These are phyloP conservation scores for Notothenia coriiceps DNA, from an alignment of 2,113 vertebrate genomes.

Conservation along the genomic window DNA sequence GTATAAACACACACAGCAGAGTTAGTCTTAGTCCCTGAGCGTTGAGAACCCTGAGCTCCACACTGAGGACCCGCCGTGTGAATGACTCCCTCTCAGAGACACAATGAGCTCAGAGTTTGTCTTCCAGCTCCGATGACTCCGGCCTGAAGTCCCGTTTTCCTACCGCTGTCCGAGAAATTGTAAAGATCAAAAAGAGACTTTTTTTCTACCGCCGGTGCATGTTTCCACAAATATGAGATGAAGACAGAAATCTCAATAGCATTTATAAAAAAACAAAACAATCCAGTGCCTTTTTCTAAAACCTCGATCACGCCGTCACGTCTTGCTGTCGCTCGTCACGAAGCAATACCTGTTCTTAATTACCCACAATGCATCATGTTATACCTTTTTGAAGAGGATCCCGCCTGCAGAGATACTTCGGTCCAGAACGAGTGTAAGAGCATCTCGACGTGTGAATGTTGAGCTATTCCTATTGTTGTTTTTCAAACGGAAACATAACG, in stretches of 20 bases:
- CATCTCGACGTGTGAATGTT: too few relatives aligned
- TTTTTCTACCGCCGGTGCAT: slow-evolving; percentile 4
- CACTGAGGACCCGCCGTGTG: neutral
- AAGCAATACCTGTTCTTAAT: neutral
- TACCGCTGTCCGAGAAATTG: slow-evolving; percentile 20
- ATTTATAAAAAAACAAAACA: neutral
- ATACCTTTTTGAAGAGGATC: neutral
- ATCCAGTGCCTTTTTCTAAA: slow-evolving; percentile 19
- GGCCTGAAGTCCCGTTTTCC: neutral
- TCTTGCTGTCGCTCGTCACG: slow-evolving; percentile 1
- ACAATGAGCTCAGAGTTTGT: neutral
- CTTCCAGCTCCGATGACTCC: neutral
- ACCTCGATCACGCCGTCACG: neutral
- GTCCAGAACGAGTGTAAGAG: too few relatives aligned
- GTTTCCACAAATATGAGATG: neutral
- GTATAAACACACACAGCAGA: neutral
- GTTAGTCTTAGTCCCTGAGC: neutral
- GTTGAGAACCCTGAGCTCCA: neutral
- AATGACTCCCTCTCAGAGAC: neutral
- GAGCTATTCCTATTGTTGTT: neutral
- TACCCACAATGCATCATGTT: neutral
- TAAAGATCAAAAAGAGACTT: slow-evolving; percentile 12
- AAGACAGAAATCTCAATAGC: neutral
- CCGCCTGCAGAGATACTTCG: neutral
- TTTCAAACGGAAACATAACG: neutral